phyloP scores from a whole-genome alignment of 1,140 invertebrate genomes.

The Ridgeia piscesae region DNA sequence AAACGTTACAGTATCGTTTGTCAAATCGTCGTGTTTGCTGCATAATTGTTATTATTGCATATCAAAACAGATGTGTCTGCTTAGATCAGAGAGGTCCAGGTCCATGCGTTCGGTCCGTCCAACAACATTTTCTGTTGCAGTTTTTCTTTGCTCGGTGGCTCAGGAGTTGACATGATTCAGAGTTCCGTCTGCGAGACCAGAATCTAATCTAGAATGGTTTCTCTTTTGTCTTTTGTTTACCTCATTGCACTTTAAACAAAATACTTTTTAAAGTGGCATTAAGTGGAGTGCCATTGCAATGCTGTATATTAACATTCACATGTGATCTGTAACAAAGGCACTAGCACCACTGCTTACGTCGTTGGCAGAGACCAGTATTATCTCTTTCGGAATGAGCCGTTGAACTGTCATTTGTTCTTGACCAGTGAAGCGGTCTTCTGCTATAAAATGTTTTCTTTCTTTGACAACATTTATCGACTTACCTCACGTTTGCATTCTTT shows the following conservation, averaged over 20 bases:
- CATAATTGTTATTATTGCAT: neutral
- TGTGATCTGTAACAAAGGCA: neutral
- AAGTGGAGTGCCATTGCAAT: neutral
- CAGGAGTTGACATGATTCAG: neutral
- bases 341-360: neutral
- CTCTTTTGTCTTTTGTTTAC: neutral
- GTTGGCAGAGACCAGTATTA: neutral
- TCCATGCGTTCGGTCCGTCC: neutral
- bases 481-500: neutral
- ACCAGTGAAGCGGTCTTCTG: neutral
- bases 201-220: neutral
- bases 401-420: neutral
- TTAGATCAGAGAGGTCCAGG: neutral
- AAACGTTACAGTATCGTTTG: neutral
- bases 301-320: neutral
- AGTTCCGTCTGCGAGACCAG: neutral
- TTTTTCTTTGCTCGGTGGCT: neutral
- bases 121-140: neutral
- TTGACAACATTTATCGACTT: neutral
- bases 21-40: neutral
- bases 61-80: constrained; percentile 5
- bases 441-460: constrained; percentile 2
- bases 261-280: neutral
- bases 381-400: neutral
- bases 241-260: neutral